Evolutionary conservation across 2,888 invertebrate genomes (phyloP), one percentile per base, ranked within the genome.

Genomic region (Smittia sp.): DNA sequence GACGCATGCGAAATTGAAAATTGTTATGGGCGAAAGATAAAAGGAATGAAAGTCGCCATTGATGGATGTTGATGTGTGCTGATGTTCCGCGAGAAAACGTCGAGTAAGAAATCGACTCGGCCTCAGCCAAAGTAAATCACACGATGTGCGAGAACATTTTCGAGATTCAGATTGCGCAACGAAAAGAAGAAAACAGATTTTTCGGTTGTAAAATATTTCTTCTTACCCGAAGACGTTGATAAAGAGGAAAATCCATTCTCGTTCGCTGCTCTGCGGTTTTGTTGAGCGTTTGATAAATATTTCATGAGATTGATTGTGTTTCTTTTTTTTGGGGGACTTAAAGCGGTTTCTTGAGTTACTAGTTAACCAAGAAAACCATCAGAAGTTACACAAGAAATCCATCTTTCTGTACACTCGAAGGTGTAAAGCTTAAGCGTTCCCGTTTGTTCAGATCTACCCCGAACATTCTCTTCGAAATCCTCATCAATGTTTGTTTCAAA

Each of bases 401-500:
- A 32, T 32, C 32, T 6, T n/a, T n/a, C n/a, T n/a, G n/a, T n/a
- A n/a, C n/a, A n/a, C n/a, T n/a, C n/a, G n/a, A n/a, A n/a, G n/a
- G n/a, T n/a, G n/a, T n/a, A n/a, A n/a, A n/a, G n/a, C n/a, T 32
- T 9, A 32, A 32, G 32, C 32, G 32, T 32, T 32, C 32, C 9
- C 32, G 4, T 32, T 9, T 32, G 32, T 32, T 32, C n/a, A n/a
- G n/a, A n/a, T n/a, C n/a, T n/a, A n/a, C 32, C 32, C 9, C 32
- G 9, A 32, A 6, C 32, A 65, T 68, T 68, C 68, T 52, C 38
- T 68, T 25, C 9, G 4, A 32, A 32, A 41, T 25, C 25, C 46
- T 46, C 68, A 68, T 68, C 46, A 68, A 68, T 68, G 68, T 68
- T 68, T 68, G 46, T 68, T 68, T 68, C 46, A 68, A 68, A 68